Evolutionary conservation across 2,797 vertebrate genomes (phyloP).

Genomic region (Chromobotia macracanthus): DNA sequence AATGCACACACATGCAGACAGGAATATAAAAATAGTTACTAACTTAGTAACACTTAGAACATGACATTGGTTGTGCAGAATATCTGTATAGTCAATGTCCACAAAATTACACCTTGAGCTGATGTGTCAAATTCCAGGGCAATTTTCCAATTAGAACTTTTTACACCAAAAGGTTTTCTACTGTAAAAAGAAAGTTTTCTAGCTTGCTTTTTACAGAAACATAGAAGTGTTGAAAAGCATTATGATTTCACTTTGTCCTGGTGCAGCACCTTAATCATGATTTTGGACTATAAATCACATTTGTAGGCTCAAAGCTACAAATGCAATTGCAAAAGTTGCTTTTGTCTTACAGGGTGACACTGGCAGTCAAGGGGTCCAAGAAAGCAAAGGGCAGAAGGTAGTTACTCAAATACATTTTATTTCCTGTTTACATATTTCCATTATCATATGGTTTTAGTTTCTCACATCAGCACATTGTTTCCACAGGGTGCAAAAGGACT

Average conservation of each 20-base stretch:
- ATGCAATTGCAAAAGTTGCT: conserved; percentile 2
- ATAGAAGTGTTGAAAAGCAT: conserved; percentile 2
- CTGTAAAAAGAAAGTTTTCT: background rate
- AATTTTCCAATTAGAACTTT: conserved; percentile 22
- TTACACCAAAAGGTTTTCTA: conserved; percentile 12
- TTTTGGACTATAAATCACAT: background rate
- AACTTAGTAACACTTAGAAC: background rate
- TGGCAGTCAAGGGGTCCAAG: conserved; percentile 74
- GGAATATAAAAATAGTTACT: background rate
- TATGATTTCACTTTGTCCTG: background rate
- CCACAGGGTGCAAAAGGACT: conserved; percentile 67
- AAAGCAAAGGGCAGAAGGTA: conserved; percentile 75
- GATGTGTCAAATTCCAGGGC: conserved; percentile 31
- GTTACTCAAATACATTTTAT: conserved; percentile 29
- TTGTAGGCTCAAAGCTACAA: background rate
- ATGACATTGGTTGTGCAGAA: background rate
- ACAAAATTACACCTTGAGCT: conserved; percentile 8
- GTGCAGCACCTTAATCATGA: background rate
- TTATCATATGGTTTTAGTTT: conserved; percentile 16
- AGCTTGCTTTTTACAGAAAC: conserved; percentile 10
- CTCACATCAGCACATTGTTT: conserved; percentile 55
- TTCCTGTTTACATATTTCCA: conserved; percentile 14
- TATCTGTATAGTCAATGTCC: background rate
- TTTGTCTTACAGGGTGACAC: conserved; percentile 71
- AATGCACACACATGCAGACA: conserved; percentile 10